Base-by-base conservation (phyloP, 2,888 invertebrate species). In the Hirtodrosophila alboralis region DNA sequence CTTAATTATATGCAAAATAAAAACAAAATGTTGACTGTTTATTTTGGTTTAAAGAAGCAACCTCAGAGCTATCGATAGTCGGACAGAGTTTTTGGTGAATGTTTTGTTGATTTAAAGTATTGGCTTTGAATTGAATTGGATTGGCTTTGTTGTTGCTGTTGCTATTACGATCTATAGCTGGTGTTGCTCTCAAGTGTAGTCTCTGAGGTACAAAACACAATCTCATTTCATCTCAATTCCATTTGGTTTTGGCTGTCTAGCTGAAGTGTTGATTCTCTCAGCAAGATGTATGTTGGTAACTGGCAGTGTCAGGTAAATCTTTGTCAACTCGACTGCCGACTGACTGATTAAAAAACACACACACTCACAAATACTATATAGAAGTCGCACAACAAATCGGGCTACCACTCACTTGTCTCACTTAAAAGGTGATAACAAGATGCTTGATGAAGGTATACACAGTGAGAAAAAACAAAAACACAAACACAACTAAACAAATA, bases 371-470 rank as follows among this genome's bases (percentile, higher is more conserved):
- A 38, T 14, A 43, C n/a, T 9, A 48, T 27, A 36, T 9, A 14
- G 23, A 45, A n/a, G n/a, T n/a, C n/a, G n/a, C 33, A 28, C 16
- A 23, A 40, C 37, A 45, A 54, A 44, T 41, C 33, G 67, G 53
- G 63, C 52, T 56, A 64, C 70, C 84, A 81, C 84, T 81, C 78
- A 81, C 84, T 68, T 84, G 71, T 80, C 81, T 65, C 78, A 76
- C 87, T 84, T 86, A 83, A 78, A 87, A 83, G 87, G 85, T 75
- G 84, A 83, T 78, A 80, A 85, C 81, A 80, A 74, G 76, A 66
- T 79, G 80, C 80, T 83, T 65, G 73, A 63, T 59, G 36, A 40
- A 57, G 41, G 41, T 38, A 47, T 14, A 60, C 30, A 62, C 26
- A 31, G 31, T 5, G 4, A 14, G 14, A 64, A 41, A 47, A 27